Base-by-base conservation (phyloP, 2,797 vertebrate species). In the Vireo griseus region DNA sequence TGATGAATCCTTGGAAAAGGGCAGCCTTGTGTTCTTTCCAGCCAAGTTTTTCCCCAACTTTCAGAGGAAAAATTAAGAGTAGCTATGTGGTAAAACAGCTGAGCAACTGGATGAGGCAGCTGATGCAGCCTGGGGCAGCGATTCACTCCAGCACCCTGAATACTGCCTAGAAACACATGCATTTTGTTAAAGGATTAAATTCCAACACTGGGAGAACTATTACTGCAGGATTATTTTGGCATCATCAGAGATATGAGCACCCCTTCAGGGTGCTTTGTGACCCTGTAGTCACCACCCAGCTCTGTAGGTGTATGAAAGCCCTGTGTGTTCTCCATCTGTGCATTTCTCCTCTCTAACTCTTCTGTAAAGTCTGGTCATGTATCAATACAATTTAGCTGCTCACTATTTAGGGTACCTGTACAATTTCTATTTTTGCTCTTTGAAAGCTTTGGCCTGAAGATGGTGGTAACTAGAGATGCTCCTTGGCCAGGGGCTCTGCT, bases 381-480 rank as follows among this genome's bases (percentile, higher is more conserved):
- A 31, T 24, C 21, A 65, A 79, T n/a, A 58, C 35, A n/a, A 50
- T 51, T 35, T 13, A 58, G n/a, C 40, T 40, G 28, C 19, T 47
- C 78, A 24, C 58, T 88, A 17, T 31, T 86, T 65, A 58, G 28
- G 57, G 40, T 31, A 78, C 51, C n/a, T 52, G 39, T 47, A 58
- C 47, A 66, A 73, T 37, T 75, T 42, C 71, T 92, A 33, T 54
- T 90, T 92, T 87, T 76, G 71, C 10, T 75, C 37, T 76, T 51
- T 85, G 63, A 76, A 90, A 66, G 69, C 58, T 75, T 54, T 77
- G 40, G n/a, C 59, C 28, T 11, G 57, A n/a, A 59, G 6, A 9
- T 7, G 18, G 31, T 9, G 28, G 94, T 84, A 91, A 95, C 37
- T 13, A 40, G 79, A 94, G 76, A 74, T 13, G 50, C 8, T 87